Evolutionary conservation across 2,888 invertebrate genomes (phyloP), one percentile per base, ranked within the genome.

Genomic region (Cerceris ruficornis): DNA sequence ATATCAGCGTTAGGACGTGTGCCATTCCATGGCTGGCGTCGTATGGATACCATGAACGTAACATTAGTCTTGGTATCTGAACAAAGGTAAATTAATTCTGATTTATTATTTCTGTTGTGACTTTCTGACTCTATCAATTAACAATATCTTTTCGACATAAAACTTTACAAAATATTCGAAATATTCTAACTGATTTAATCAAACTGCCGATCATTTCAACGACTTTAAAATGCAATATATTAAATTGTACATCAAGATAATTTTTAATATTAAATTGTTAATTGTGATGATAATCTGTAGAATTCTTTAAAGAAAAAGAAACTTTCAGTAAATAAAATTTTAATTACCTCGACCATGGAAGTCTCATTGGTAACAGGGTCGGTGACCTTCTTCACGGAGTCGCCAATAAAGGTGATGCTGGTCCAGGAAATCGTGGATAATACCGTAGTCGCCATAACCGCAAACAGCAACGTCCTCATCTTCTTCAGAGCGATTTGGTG

Each of bases 31-130:
- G 93, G 93, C 95, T 95, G 0, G 96, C 94, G 84, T 97, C 93
- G 93, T 95, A 97, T 0, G 97, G 97, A 88, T 97, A 97, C 94
- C 95, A 97, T 0, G 97, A 94, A 86, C 96, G 96, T 14, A 97
- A 92, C 80, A 96, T 94, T 69, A 97, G 92, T 70, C 96, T 93
- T 0, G 97, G 97, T 50, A 95, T 86, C 92, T 92, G 68, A 9
- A 68, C n/a, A 70, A 62, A 50, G 7, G 17, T 13, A 28, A 28
- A 28, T 28, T 28, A 28, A 28, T 28, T 28, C 4, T 28, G 28
- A 28, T 28, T 28, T 28, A 28, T 28, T 28, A 28, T 28, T 28
- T 28, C 28, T 4, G 4, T 28, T 28, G 4, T 4, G 28, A 28
- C 28, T 28, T 28, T 28, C 28, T 28, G 4, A 28, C 28, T 28